Evolutionary conservation across 2,888 invertebrate genomes (phyloP).

Genomic region (Sesamia inferens): DNA sequence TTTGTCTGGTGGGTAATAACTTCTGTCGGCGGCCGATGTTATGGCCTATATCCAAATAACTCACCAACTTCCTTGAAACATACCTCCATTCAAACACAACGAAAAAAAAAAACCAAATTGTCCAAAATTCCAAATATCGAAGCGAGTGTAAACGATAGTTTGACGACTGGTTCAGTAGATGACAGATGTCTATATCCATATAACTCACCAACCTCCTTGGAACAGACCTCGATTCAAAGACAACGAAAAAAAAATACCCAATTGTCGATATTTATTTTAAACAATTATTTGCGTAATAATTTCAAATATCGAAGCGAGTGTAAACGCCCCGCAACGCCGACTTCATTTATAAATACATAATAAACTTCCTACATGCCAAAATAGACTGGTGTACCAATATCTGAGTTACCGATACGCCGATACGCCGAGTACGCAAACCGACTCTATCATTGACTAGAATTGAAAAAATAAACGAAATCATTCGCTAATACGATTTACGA

Average conservation of each 20-base stretch:
- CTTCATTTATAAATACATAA: slow-evolving; percentile 71
- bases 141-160: slow-evolving; percentile 61
- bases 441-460: slow-evolving; percentile 76
- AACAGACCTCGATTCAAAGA: slow-evolving; percentile 48
- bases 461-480: slow-evolving; percentile 81
- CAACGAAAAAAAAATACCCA: slow-evolving; percentile 50
- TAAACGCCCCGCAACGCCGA: slow-evolving; percentile 56
- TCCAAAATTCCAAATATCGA: slow-evolving; percentile 50
- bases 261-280: slow-evolving; percentile 51
- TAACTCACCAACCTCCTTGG: slow-evolving; percentile 27
- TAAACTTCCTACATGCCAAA: slow-evolving; percentile 72
- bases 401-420: slow-evolving; percentile 66
- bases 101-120: slow-evolving; percentile 54
- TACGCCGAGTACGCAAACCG: slow-evolving; percentile 65
- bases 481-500: slow-evolving; percentile 81
- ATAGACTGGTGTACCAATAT: slow-evolving; percentile 66
- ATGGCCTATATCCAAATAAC: too few relatives aligned
- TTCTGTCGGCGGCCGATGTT: too few relatives aligned
- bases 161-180: too few relatives aligned
- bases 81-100: slow-evolving; percentile 44
- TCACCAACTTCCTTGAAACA: slow-evolving; percentile 34
- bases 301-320: slow-evolving; percentile 50
- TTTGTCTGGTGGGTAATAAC: too few relatives aligned
- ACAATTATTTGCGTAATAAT: slow-evolving; percentile 61
- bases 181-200: too few relatives aligned